A percentile compares a stretch with the other conserved stretches of the same genome.
Evolutionary conservation across 2,113 vertebrate genomes (phyloP).

Genomic region (Sylvilagus bachmani): DNA sequence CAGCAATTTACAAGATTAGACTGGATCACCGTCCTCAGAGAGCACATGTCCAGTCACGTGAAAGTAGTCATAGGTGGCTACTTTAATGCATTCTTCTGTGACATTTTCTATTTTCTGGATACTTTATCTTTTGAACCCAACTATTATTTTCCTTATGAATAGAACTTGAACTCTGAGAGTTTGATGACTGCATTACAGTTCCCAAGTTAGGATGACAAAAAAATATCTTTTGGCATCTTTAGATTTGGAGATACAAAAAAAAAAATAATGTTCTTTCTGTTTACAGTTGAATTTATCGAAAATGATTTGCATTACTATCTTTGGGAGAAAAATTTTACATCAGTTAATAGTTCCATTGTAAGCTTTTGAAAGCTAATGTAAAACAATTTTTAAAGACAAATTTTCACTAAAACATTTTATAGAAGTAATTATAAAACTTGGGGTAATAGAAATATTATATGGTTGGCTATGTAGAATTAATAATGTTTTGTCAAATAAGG

Average conservation of each 20-base stretch:
- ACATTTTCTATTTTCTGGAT: background rate
- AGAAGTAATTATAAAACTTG: background rate
- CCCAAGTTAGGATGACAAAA: background rate
- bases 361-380: background rate
- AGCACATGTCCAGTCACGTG: background rate
- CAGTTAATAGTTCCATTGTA: background rate
- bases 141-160: background rate
- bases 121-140: background rate
- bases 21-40: background rate
- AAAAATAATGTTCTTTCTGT: background rate
- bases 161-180: background rate
- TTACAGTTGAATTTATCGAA: background rate
- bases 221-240: background rate
- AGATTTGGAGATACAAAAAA: background rate
- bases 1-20: background rate
- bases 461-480: conserved; percentile 13
- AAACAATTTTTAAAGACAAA: background rate
- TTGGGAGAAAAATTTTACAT: background rate
- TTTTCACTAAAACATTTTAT: background rate
- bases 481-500: background rate
- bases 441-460: background rate
- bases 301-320: background rate
- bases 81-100: background rate
- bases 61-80: background rate
- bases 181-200: background rate